Conservation (phyloP, 2,888 invertebrate genomes). For the Perdita meconis region DNA sequence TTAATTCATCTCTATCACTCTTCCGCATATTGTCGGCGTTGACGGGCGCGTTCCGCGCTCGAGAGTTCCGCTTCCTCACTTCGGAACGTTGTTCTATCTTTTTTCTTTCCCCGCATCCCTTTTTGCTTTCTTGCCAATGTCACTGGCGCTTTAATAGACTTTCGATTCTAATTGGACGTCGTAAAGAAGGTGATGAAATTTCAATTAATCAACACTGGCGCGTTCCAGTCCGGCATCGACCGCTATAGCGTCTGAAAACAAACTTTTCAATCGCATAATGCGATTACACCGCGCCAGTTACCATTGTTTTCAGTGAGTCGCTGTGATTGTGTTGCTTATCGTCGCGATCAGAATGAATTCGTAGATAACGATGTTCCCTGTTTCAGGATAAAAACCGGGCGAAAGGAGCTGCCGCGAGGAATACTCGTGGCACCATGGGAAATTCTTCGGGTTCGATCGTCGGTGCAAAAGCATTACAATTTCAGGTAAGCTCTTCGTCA, state of each 20-base stretch:
- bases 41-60: not conserved
- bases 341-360: not conserved
- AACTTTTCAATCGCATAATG: slow-evolving; percentile 28
- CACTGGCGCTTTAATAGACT: slow-evolving; percentile 1
- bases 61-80: slow-evolving; percentile 2
- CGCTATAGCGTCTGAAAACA: not conserved
- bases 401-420: not conserved
- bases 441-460: slow-evolving; percentile 36
- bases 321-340: not conserved
- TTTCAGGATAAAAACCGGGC: not conserved
- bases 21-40: slow-evolving; percentile 17
- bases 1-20: slow-evolving; percentile 38
- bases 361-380: not conserved
- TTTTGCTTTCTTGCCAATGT: not conserved
- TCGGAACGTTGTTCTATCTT: slow-evolving; percentile 3
- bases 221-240: not conserved
- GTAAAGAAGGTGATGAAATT: slow-evolving; percentile 18
- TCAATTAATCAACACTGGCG: slow-evolving; percentile 16
- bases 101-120: too few species aligned
- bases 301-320: slow-evolving; percentile 3
- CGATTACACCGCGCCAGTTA: slow-evolving; percentile 30
- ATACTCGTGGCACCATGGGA: not conserved
- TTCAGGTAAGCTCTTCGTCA: slow-evolving; percentile 42
- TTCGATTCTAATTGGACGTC: slow-evolving; percentile 23
- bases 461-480: slow-evolving; percentile 30